Base-by-base conservation (phyloP, 2,113 vertebrate species). In the Semnopithecus entellus region DNA sequence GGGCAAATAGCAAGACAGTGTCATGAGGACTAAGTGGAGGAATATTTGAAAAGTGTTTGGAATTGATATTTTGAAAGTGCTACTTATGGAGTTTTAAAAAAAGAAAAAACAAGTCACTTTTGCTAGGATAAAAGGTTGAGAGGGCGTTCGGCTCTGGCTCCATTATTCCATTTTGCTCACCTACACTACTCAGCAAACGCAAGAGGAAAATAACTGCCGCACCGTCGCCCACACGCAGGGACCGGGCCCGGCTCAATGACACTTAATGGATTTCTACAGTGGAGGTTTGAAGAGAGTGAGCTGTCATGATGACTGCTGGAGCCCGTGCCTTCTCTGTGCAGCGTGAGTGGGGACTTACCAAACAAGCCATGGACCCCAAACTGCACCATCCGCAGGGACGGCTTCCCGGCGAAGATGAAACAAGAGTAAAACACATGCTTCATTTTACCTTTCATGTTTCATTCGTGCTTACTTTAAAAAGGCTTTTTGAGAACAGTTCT, bases 231-330 rank as follows among this genome's bases (percentile, higher is more conserved):
- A 7, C 61, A 50, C 8, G 1, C 75, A 97, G 81, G 70, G 73
- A 66, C 61, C 57, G 10, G 59, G 73, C 61, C 48, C 66, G 73
- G 79, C 88, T 80, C 3, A 0, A 83, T 72, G 50, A 94, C 66
- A 87, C 83, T 83, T 1, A 43, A 70, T 96, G 70, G n/a, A 55
- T 93, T 96, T 96, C 88, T 91, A 90, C 20, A 87, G 88, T 82
- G 3, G 17, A 92, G 25, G 50, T 43, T 2, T 92, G 81, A 93
- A 38, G 94, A 35, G 92, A 88, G 59, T 14, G 2, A 48, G 78
- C 72, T 84, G 25, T 27, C 4, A 6, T 52, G 66, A 57, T 22
- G 55, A 40, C 38, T 38, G 57, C 27, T 8, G 43, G 4, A 23
- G 32, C 30, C 76, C 40, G 59, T 84, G 90, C 87, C 75, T 45